These are phyloP conservation scores for Nasonia longicornis DNA, from an alignment of 1,140 invertebrate genomes.

Conservation along the genomic window DNA sequence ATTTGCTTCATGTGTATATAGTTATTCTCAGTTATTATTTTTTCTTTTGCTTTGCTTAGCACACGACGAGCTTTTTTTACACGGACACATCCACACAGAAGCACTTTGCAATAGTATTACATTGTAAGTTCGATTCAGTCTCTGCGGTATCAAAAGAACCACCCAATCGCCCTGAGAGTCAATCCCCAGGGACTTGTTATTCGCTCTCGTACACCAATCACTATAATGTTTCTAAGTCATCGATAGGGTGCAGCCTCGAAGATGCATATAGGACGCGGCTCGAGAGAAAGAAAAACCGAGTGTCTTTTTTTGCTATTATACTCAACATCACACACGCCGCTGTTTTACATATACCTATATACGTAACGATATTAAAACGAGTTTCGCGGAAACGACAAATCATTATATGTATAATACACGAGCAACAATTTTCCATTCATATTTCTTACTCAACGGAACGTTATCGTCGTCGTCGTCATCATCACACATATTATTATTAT, in stretches of 20 bases:
- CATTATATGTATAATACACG: background rate
- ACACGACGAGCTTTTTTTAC: constrained; percentile 27
- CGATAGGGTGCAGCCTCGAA: constrained; percentile 1
- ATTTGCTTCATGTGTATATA: no score
- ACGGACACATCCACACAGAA: constrained; percentile 45
- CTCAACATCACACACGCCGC: no score
- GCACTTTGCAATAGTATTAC: constrained; percentile 29
- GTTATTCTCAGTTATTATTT: background rate
- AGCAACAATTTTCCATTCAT: background rate
- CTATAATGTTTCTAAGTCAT: constrained; percentile 15
- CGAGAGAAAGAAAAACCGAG: constrained; percentile 43
- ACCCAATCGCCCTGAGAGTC: constrained; percentile 34
- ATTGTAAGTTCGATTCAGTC: constrained; percentile 41
- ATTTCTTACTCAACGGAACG: background rate
- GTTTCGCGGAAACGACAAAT: background rate
- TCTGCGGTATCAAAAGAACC: constrained; percentile 46
- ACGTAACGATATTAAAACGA: background rate
- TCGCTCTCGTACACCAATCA: constrained; percentile 33
- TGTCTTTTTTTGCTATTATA: background rate
- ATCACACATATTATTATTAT: background rate
- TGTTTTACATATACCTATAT: background rate
- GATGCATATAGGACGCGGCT: background rate
- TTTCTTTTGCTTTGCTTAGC: constrained; percentile 15
- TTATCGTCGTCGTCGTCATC: background rate
- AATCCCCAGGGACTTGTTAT: constrained; percentile 6